phyloP scores from a whole-genome alignment of 1,140 invertebrate genomes.

The Drosophila orosa region DNA sequence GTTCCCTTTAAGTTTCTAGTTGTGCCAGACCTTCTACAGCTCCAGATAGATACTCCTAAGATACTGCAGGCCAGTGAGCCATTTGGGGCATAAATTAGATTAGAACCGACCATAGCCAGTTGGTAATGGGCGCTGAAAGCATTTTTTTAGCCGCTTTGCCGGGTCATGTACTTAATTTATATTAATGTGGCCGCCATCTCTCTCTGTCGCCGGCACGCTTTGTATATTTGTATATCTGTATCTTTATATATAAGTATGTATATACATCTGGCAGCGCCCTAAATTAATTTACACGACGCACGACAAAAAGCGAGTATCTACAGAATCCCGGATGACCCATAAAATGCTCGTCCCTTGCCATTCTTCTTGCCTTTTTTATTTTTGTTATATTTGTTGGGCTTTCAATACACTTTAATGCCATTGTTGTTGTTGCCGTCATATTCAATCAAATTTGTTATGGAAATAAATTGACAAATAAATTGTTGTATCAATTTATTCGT shows the following conservation, averaged over 20 bases:
- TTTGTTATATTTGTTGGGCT: constrained; percentile 5
- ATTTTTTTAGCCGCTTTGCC: constrained; percentile 56
- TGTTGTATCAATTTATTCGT: constrained; percentile 57
- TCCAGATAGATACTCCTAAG: not conserved
- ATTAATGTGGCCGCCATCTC: constrained; percentile 67
- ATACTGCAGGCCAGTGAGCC: constrained; percentile 28
- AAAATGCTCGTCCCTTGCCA: constrained; percentile 37
- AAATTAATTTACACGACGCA: constrained; percentile 75
- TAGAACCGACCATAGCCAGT: constrained; percentile 56
- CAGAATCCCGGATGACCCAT: constrained; percentile 67
- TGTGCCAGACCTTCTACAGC: constrained; percentile 7
- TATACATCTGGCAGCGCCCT: constrained; percentile 26
- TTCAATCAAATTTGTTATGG: constrained; percentile 75
- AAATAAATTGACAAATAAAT: constrained; percentile 76
- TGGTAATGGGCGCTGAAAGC: constrained; percentile 66
- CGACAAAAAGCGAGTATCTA: constrained; percentile 41
- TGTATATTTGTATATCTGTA: constrained; percentile 14
- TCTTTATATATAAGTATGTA: not conserved
- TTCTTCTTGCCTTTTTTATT: not conserved
- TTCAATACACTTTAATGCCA: constrained; percentile 23
- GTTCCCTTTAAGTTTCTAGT: constrained; percentile 3
- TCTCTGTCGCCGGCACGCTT: constrained; percentile 5
- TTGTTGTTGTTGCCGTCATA: constrained; percentile 43
- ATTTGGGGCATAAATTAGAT: constrained; percentile 74
- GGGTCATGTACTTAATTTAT: constrained; percentile 73